Conservation (phyloP, 1,140 invertebrate genomes). For the Thalassaphorura encarpata region DNA sequence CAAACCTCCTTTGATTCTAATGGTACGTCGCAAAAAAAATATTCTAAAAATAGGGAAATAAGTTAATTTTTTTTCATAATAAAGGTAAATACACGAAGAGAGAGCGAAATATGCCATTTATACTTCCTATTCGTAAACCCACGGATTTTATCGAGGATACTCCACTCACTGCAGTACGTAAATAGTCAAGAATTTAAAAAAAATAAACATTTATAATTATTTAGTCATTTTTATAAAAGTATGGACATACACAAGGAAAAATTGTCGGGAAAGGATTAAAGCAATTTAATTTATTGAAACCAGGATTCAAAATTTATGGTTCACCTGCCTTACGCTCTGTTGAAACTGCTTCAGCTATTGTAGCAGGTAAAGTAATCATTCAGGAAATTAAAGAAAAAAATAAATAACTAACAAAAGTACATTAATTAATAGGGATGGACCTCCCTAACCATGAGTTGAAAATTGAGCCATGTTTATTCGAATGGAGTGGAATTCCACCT, state of each 20-base stretch:
- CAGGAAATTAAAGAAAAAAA: too few relatives aligned
- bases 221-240: constrained; percentile 5
- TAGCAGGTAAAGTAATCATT: constrained; percentile 50
- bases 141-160: constrained; percentile 67
- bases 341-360: constrained; percentile 69
- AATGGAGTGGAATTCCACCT: constrained; percentile 70
- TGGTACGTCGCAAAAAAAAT: constrained; percentile 42
- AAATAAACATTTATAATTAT: too few relatives aligned
- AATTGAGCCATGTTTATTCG: constrained; percentile 81
- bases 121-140: constrained; percentile 48
- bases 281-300: constrained; percentile 55
- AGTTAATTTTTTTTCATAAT: not conserved
- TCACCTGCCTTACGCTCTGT: constrained; percentile 82
- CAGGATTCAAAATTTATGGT: constrained; percentile 56
- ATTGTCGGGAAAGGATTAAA: constrained; percentile 49
- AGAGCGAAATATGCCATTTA: constrained; percentile 80
- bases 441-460: constrained; percentile 43
- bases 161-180: constrained; percentile 69
- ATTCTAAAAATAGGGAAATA: too few relatives aligned
- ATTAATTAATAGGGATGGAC: constrained; percentile 40
- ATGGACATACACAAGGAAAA: constrained; percentile 55
- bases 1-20: constrained; percentile 72
- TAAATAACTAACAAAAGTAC: too few relatives aligned
- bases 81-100: constrained; percentile 56
- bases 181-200: constrained; percentile 34